A percentile compares a stretch with the other conserved stretches of the same genome.
Conservation (phyloP, 2,797 vertebrate genomes). For the Rhincodon typus region DNA sequence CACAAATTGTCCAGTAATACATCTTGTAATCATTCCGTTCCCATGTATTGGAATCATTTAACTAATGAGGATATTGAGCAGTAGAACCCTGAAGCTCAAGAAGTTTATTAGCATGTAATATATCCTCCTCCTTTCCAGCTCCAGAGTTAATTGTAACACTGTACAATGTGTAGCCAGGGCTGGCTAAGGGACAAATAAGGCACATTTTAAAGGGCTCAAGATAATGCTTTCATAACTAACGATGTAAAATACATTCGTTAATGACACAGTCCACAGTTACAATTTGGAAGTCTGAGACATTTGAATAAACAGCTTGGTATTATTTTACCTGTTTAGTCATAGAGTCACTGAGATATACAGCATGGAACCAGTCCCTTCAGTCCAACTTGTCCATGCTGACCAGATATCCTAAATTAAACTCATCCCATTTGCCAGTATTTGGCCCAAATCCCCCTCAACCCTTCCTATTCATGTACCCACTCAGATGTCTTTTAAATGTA, state of each 20-base stretch:
- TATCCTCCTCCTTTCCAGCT: not conserved
- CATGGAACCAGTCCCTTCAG: too few relatives aligned
- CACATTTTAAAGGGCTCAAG: not conserved
- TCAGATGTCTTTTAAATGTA: too few relatives aligned
- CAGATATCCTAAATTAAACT: too few relatives aligned
- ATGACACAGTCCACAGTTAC: not conserved
- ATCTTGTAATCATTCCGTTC: not conserved
- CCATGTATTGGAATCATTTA: not conserved
- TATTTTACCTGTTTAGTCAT: not conserved
- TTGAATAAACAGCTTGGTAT: not conserved
- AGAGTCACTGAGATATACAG: too few relatives aligned
- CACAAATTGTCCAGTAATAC: slow-evolving; percentile 6
- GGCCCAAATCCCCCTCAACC: too few relatives aligned
- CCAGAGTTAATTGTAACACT: slow-evolving; percentile 23
- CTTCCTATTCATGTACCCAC: too few relatives aligned
- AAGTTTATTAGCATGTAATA: not conserved
- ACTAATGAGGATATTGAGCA: not conserved
- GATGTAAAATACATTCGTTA: not conserved
- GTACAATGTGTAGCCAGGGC: not conserved
- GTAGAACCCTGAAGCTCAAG: not conserved
- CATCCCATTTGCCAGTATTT: too few relatives aligned
- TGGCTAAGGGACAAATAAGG: not conserved
- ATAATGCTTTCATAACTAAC: too few relatives aligned
- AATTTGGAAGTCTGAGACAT: not conserved
- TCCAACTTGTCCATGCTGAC: too few relatives aligned